A percentile compares a stretch with the other conserved stretches of the same genome.
These are phyloP conservation scores for Gadus macrocephalus DNA, from an alignment of 2,113 vertebrate genomes.

Conservation along the genomic window DNA sequence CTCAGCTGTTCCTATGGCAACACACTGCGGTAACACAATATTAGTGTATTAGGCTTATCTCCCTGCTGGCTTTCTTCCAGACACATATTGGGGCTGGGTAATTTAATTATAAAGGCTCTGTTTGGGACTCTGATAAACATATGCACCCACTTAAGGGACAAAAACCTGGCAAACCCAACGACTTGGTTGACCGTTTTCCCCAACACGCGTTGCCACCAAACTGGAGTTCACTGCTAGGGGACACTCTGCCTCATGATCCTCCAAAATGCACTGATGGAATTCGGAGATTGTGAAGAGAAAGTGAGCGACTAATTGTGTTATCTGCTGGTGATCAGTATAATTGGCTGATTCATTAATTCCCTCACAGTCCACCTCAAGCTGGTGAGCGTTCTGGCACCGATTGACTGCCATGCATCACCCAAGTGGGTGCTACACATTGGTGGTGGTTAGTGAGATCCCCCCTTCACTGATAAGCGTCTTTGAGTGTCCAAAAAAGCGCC, in stretches of 20 bases:
- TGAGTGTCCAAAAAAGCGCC: no score
- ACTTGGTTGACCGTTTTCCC: constrained; percentile 50
- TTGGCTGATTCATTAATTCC: no score
- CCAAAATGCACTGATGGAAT: constrained; percentile 64
- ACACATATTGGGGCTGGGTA: constrained; percentile 70
- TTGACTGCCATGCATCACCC: no score
- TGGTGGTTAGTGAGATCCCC: no score
- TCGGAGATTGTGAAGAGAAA: constrained; percentile 60
- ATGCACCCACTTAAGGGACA: constrained; percentile 59
- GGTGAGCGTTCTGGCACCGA: no score
- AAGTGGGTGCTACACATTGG: no score
- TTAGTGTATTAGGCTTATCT: constrained; percentile 77
- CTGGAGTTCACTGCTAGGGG: constrained; percentile 40
- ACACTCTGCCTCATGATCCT: constrained; percentile 61
- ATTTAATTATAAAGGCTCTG: constrained; percentile 76
- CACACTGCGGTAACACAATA: constrained; percentile 73
- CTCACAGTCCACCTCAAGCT: no score
- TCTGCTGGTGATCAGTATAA: constrained; percentile 49
- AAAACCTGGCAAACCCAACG: constrained; percentile 41
- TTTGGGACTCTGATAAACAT: constrained; percentile 63
- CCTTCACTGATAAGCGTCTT: no score
- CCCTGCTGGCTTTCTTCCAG: constrained; percentile 71
- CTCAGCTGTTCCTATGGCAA: constrained; percentile 75
- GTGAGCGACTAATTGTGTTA: constrained; percentile 67
- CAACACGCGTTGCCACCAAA: constrained; percentile 41